Evolutionary conservation across 2,888 invertebrate species (phyloP), one percentile per base, ranked within the genome.

Genomic region (Hemithea aestivaria): DNA sequence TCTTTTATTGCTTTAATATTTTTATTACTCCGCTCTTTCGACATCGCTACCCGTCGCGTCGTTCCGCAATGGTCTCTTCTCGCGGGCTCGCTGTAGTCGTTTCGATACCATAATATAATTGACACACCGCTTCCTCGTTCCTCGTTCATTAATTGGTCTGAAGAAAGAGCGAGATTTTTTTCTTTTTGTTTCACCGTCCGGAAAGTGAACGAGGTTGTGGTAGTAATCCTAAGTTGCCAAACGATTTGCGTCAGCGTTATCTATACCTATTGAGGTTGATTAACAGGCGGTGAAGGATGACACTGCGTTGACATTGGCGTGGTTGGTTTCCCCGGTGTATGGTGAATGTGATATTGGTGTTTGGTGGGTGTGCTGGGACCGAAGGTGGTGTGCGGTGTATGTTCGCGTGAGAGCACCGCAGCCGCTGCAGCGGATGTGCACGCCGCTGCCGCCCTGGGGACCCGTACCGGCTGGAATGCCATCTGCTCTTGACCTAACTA

Each of bases 401-500:
- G 70, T 38, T 66, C 53, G 63, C 58, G 57, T 63, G 71, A 74
- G 58, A 51, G 52, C 55, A 50, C 58, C 60, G 51, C 69, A 57
- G 72, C 79, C 66, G 5, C 5, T 56, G 72, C 82, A 73, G 88
- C 80, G 85, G 82, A 85, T 84, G 84, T 80, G 76, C 81, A 83
- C 81, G 62, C 82, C 82, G 80, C 84, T 80, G 75, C 81, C 71
- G 62, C 58, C 66, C 62, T 79, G 77, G 82, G 82, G 77, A 76
- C 71, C 73, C 62, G 71, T 76, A 68, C 72, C 74, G 74, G 74
- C 77, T 84, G 88, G 81, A 87, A 84, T 87, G 85, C 87, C 85
- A 81, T 77, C 83, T 76, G 85, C 85, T 80, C 84, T 87, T 82
- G 85, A 85, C 78, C 78, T 87, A 68, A 81, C 84, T 74, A 85